phyloP scores from a whole-genome alignment of 1,140 invertebrate species.

The Eriocheir sinensis region DNA sequence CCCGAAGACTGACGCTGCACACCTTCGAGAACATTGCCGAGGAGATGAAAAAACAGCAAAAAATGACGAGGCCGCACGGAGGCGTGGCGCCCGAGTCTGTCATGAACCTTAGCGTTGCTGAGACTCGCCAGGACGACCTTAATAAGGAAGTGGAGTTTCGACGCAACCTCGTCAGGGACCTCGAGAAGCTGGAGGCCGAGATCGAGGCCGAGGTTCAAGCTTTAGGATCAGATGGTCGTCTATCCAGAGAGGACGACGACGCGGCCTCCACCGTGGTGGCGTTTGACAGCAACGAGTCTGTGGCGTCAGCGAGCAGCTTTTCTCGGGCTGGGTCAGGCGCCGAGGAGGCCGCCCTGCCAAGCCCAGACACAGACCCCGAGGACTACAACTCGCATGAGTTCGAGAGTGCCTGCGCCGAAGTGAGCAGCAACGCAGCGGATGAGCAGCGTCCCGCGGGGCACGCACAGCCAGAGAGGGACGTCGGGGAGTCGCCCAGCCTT shows the following conservation, averaged over 20 bases:
- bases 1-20: constrained; percentile 73
- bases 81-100: constrained; percentile 37
- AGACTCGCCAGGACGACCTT: background rate
- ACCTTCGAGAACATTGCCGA: constrained; percentile 77
- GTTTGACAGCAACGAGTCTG: constrained; percentile 70
- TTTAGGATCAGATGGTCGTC: background rate
- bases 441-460: background rate
- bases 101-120: background rate
- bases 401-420: background rate
- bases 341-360: constrained; percentile 16
- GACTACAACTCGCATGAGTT: background rate
- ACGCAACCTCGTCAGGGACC: constrained; percentile 62
- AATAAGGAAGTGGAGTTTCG: constrained; percentile 66
- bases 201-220: constrained; percentile 68
- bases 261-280: constrained; percentile 35
- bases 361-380: constrained; percentile 31
- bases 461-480: background rate
- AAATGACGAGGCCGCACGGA: background rate
- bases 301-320: constrained; percentile 54
- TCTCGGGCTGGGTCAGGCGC: constrained; percentile 29
- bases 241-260: constrained; percentile 14
- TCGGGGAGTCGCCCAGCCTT: background rate
- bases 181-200: constrained; percentile 69
- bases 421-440: background rate
- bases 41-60: constrained; percentile 63